Evolutionary conservation across 37 sponge, comb jelly and placozoan species (phyloP).

Genomic region (Hormiphora californensis): DNA sequence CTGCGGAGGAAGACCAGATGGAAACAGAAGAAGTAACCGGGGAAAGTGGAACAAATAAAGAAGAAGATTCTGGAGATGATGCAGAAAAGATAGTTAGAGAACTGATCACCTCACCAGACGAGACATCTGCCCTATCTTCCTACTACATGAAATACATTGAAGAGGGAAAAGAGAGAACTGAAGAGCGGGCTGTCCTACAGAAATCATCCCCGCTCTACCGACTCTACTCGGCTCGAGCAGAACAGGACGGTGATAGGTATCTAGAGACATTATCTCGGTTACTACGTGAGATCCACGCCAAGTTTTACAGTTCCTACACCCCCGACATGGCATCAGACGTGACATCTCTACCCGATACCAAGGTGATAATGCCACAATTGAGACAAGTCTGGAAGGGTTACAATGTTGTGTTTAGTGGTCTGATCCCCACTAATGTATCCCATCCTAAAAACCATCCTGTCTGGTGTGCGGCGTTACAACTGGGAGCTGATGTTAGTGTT

Average conservation of each 20-base stretch:
- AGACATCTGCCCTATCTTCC: neutral
- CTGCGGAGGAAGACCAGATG: no score
- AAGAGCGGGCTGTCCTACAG: neutral
- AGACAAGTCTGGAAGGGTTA: conserved; percentile 66
- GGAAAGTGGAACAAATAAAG: no score
- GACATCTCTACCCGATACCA: conserved; percentile 71
- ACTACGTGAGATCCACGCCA: conserved; percentile 61
- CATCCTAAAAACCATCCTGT: conserved; percentile 65
- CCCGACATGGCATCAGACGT: neutral
- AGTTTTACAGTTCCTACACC: conserved; percentile 66
- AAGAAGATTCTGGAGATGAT: no score
- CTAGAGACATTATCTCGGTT: conserved; percentile 18
- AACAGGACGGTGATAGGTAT: conserved; percentile 2
- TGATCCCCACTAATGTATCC: conserved; percentile 81
- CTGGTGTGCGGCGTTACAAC: conserved; percentile 76
- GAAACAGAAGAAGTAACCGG: no score
- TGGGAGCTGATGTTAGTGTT: conserved; percentile 49
- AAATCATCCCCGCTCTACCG: neutral
- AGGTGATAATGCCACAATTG: conserved; percentile 74
- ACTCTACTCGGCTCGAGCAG: neutral
- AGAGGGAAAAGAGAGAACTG: neutral
- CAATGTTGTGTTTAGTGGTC: conserved; percentile 84
- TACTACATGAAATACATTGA: conserved; percentile 29
- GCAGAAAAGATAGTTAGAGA: no score
- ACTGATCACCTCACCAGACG: no score